A percentile compares a stretch with the other conserved stretches of the same genome.
Evolutionary conservation across 2,888 invertebrate species (phyloP).

Genomic region (Drosophila macrospina): DNA sequence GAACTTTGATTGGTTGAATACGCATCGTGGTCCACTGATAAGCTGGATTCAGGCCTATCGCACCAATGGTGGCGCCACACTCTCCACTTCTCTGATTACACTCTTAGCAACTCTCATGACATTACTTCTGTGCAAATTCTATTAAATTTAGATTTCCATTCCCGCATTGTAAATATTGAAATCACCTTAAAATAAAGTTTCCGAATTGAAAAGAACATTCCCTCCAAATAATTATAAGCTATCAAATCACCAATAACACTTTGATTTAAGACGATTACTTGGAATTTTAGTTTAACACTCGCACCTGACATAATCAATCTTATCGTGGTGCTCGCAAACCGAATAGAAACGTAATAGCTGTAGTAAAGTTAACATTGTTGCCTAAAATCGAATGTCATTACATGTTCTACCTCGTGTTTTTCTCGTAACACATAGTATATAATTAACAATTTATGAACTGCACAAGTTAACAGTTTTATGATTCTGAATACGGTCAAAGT

Average conservation of each 20-base stretch:
- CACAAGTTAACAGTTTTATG: neutral
- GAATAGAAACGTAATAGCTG: conserved; percentile 25
- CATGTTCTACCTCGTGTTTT: conserved; percentile 13
- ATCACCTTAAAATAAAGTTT: neutral
- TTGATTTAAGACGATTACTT: conserved; percentile 21
- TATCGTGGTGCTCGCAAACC: conserved; percentile 33
- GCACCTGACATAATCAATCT: conserved; percentile 50
- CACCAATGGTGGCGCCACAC: conserved; percentile 39
- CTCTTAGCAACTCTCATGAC: conserved; percentile 35
- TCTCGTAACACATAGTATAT: conserved; percentile 19
- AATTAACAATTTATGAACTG: conserved; percentile 21
- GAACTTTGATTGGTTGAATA: conserved; percentile 78
- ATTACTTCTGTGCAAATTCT: conserved; percentile 31
- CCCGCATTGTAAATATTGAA: neutral
- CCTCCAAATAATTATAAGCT: neutral
- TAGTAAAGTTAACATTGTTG: neutral
- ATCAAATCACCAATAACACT: neutral
- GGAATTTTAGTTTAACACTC: conserved; percentile 35
- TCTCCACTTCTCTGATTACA: conserved; percentile 48
- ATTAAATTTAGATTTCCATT: conserved; percentile 29
- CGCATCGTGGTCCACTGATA: conserved; percentile 74
- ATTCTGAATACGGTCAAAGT: conserved; percentile 3
- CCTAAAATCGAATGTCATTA: conserved; percentile 24
- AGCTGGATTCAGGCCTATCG: conserved; percentile 67
- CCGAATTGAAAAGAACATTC: too few species aligned